These are phyloP conservation scores for Ectobius pallidus DNA, from an alignment of 2,888 invertebrate genomes.

Conservation along the genomic window DNA sequence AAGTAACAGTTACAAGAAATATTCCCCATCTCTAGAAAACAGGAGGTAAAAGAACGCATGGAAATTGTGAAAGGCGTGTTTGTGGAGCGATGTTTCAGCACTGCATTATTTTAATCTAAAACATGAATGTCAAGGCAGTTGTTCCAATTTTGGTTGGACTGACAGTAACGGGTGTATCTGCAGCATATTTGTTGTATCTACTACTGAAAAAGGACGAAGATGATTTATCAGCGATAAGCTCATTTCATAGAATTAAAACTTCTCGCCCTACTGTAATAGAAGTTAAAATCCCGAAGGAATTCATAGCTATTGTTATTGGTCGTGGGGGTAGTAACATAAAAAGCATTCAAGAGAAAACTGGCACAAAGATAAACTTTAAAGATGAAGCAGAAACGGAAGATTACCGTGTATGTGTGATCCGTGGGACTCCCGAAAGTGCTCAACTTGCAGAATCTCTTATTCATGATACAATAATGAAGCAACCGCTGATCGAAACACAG, in stretches of 20 bases:
- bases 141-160: constrained; percentile 14
- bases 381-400: constrained; percentile 58
- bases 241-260: constrained; percentile 38
- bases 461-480: constrained; percentile 68
- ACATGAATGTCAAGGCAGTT: neutral
- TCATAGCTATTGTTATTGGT: constrained; percentile 59
- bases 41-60: no score
- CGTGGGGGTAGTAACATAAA: constrained; percentile 78
- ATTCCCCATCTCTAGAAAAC: no score
- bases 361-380: constrained; percentile 63
- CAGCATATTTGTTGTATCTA: constrained; percentile 17
- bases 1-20: no score
- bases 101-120: neutral
- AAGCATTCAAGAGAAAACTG: constrained; percentile 73
- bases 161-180: constrained; percentile 15
- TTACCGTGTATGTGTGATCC: constrained; percentile 70
- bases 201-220: constrained; percentile 43
- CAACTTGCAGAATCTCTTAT: constrained; percentile 75
- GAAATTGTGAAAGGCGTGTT: no score
- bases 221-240: constrained; percentile 38
- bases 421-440: constrained; percentile 70
- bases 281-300: constrained; percentile 52
- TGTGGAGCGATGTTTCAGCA: neutral
- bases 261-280: constrained; percentile 43
- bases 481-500: constrained; percentile 70